These are phyloP conservation scores for Gerris buenoi DNA, from an alignment of 1,140 invertebrate species.

Conservation along the genomic window DNA sequence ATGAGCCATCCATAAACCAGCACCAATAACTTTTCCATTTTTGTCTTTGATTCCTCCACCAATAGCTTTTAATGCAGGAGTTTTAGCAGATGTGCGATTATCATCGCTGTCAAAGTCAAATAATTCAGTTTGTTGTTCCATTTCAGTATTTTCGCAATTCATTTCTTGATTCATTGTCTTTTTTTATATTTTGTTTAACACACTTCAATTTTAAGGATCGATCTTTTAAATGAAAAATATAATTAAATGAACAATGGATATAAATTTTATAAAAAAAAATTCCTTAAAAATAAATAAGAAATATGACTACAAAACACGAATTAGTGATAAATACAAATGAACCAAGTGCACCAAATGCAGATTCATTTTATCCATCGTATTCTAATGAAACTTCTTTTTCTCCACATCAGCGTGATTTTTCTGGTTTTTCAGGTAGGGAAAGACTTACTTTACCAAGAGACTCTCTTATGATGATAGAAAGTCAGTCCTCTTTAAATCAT, in stretches of 20 bases:
- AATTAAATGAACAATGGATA: neutral
- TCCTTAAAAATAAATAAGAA: neutral
- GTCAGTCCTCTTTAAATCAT: neutral
- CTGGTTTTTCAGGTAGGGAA: neutral
- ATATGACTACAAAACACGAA: neutral
- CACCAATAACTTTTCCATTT: neutral
- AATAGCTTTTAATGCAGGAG: neutral
- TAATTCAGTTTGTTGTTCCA: neutral
- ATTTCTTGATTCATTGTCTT: neutral
- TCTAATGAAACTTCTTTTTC: neutral
- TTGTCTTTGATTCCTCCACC: neutral
- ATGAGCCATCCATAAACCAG: neutral
- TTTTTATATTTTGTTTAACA: neutral
- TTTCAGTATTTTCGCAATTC: neutral
- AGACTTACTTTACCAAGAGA: neutral
- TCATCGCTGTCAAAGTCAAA: neutral
- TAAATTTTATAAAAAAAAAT: neutral
- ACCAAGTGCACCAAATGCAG: neutral
- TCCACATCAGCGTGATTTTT: neutral
- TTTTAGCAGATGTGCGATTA: neutral
- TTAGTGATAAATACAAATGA: neutral
- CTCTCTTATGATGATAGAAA: neutral
- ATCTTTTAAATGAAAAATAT: neutral
- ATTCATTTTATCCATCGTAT: neutral
- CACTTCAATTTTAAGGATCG: neutral